Conservation (phyloP, 2,113 vertebrate genomes). For the Empidonax traillii region DNA sequence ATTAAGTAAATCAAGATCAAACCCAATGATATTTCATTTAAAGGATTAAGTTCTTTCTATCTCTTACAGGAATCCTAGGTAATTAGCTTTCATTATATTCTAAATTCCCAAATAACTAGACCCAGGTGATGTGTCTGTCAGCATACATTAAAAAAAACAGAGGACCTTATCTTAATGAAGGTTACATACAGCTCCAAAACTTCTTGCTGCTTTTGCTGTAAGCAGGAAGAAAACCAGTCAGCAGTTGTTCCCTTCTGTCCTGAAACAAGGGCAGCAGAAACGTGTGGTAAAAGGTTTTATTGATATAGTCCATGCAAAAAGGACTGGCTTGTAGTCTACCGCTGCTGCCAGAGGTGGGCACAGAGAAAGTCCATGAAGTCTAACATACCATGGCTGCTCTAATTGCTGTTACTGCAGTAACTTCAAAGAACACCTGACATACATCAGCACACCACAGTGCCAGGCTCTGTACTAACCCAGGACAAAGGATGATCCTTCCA, state of each 20-base stretch:
- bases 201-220: not conserved
- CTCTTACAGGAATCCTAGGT: not conserved
- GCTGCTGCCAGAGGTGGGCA: not conserved
- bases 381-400: not conserved
- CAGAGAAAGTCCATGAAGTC: not conserved
- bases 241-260: not conserved
- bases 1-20: not conserved
- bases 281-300: not conserved
- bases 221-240: not conserved
- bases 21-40: not conserved
- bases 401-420: not conserved
- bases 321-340: not conserved
- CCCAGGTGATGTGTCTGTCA: not conserved
- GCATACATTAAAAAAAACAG: rapidly evolving
- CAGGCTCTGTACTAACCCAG: not conserved
- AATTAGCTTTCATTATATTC: not conserved
- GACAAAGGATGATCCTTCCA: not conserved
- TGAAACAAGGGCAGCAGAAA: not conserved
- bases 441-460: too few relatives aligned
- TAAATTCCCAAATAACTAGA: not conserved
- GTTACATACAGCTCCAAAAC: not conserved
- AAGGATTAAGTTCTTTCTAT: not conserved
- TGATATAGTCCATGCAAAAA: not conserved
- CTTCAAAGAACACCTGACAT: not conserved
- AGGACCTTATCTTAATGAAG: not conserved